These are phyloP conservation scores for Arctocebus calabarensis DNA, from an alignment of 2,797 vertebrate genomes.

Conservation along the genomic window DNA sequence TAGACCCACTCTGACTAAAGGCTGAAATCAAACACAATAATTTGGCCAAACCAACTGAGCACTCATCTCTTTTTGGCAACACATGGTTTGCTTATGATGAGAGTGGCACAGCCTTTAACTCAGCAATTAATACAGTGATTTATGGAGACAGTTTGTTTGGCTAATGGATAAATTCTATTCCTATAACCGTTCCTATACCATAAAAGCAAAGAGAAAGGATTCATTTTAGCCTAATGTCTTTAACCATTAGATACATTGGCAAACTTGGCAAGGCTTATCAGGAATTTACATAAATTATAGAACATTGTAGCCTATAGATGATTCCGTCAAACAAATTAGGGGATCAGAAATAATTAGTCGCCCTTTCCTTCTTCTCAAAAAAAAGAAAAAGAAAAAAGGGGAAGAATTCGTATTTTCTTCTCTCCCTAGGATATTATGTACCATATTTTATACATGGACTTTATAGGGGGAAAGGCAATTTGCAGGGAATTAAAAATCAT, in stretches of 20 bases:
- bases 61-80: background rate
- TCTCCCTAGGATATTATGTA: conserved; percentile 36
- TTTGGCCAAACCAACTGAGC: conserved; percentile 1
- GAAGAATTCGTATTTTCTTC: conserved; percentile 34
- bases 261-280: conserved; percentile 67
- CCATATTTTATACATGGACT: background rate
- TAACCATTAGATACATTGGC: conserved; percentile 71
- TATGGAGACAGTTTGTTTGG: conserved; percentile 70
- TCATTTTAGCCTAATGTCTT: conserved; percentile 62
- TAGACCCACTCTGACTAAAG: conserved; percentile 24
- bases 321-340: conserved; percentile 67
- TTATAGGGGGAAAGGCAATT: background rate
- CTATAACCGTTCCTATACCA: conserved; percentile 49
- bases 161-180: conserved; percentile 69
- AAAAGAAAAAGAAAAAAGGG: no score
- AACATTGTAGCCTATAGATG: conserved; percentile 42
- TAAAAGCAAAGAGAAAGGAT: conserved; percentile 69
- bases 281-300: conserved; percentile 75
- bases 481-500: conserved; percentile 61
- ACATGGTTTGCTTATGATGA: conserved; percentile 32
- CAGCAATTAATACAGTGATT: conserved; percentile 70
- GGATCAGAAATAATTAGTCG: conserved; percentile 50
- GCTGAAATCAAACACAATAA: conserved; percentile 40
- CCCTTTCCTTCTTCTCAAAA: no score
- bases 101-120: conserved; percentile 32